Evolutionary conservation across 2,888 invertebrate genomes (phyloP), one percentile per base, ranked within the genome.

Genomic region (Andrena dorsata): DNA sequence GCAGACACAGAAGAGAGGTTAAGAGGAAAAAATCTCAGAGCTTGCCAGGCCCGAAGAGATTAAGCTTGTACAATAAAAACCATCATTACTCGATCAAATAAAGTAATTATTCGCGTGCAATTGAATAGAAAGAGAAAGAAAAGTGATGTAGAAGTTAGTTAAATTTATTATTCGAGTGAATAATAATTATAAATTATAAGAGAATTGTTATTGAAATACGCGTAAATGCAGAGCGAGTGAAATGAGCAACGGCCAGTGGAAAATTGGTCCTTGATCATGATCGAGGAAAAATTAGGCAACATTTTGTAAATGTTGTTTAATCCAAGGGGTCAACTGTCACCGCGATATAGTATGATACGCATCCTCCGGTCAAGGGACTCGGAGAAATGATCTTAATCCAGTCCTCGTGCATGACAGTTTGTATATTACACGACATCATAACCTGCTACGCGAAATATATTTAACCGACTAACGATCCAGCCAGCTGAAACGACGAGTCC

Each of bases 311-410:
- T 30, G 61, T 63, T 53, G n/a, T 41, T 28, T 23, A 7, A 23
- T 13, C 41, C 32, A 63, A 64, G 47, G 32, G 53, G 69, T 58
- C 68, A 82, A 82, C 76, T 80, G 80, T 84, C 78, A 83, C n/a
- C 65, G 51, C 16, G 41, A 41, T 41, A 16, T 13, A 4, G 35
- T 35, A 35, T 3, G 41, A 65, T 58, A 58, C 30, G 58, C 26
- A 56, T 83, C 41, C 74, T 72, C 60, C 61, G 68, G 64, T 61
- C 13, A 41, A 16, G 65, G 66, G 49, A 28, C 81, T 70, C 41
- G 35, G 28, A 51, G 41, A 68, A 70, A 74, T 66, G 56, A 82
- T 30, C 53, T 74, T 69, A 47, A 73, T 80, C 85, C 13, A 41
- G 68, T 72, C 75, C 20, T 74, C 72, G 65, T 68, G 74, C 76